Percentiles rank a stretch among this genome's conserved stretches.
Evolutionary conservation across 2,113 vertebrate species (phyloP).

Genomic region (Tragelaphus imberbis): DNA sequence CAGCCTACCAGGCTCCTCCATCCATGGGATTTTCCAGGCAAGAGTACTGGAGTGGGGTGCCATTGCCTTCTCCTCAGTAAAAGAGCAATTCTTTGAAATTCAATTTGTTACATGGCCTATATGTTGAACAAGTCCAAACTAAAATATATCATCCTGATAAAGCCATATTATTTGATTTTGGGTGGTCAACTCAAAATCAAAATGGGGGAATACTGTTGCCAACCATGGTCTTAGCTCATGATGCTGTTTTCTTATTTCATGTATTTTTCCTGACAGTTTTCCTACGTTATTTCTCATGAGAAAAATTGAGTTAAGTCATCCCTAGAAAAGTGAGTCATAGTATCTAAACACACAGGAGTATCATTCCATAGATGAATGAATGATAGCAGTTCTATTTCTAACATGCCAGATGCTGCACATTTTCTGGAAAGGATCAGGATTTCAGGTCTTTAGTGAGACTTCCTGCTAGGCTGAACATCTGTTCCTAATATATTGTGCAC

Average conservation of each 20-base stretch:
- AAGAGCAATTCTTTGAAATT: constrained; percentile 10
- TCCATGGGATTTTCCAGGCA: too few species aligned
- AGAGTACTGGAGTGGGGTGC: too few species aligned
- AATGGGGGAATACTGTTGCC: neutral
- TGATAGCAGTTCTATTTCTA: constrained; percentile 55
- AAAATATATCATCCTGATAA: neutral
- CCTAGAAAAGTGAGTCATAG: constrained; percentile 58
- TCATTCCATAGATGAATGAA: constrained; percentile 55
- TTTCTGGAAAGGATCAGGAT: constrained; percentile 67
- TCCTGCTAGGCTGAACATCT: constrained; percentile 70
- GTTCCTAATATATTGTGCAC: constrained; percentile 68
- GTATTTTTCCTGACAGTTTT: constrained; percentile 50
- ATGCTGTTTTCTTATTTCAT: constrained; percentile 33
- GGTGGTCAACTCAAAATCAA: neutral
- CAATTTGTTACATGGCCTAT: neutral
- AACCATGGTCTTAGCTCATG: neutral
- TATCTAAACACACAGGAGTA: constrained; percentile 54
- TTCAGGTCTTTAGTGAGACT: constrained; percentile 61
- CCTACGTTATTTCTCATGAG: constrained; percentile 57
- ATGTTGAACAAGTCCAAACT: neutral
- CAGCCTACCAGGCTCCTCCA: too few species aligned
- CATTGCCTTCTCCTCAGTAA: neutral
- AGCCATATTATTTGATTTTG: neutral
- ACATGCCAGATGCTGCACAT: constrained; percentile 66
- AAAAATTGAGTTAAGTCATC: constrained; percentile 53